Evolutionary conservation across 2,797 vertebrate genomes (phyloP), one percentile per base, ranked within the genome.

Genomic region (Glyptemys insculpta): DNA sequence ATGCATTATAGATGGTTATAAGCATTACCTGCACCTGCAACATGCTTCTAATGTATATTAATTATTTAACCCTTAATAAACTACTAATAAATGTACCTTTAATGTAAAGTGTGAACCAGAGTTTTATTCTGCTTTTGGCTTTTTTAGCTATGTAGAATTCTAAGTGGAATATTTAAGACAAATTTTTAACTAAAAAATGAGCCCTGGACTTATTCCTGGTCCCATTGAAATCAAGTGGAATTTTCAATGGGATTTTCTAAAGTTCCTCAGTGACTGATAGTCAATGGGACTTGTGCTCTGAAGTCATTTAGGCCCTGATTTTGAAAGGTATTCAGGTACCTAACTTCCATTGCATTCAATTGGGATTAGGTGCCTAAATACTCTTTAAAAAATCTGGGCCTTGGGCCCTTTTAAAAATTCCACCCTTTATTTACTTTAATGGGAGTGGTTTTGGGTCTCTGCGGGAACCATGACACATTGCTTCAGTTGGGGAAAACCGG

Each of bases 401-500:
- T 41, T 72, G 25, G 8, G 25, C 74, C 88, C 59, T 87, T 85
- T 74, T 68, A 59, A 90, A 93, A 93, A 79, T 41, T 8, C 54
- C 34, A 47, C 44, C 15, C 53, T 78, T 83, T 88, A 0, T 94
- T 90, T 87, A 56, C 16, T 72, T 89, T 0, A 8, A 54, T 82
- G 79, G 57, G 53, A 94, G 21, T 72, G 86, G 89, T 14, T 72
- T 80, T 53, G 7, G 54, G 19, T 88, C 56, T 91, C 1, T 82
- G 90, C 84, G 81, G 94, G 91, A 74, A 50, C 57, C 90, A 92
- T 83, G 57, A 12, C 91, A 53, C 41, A 91, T 86, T 95, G 89
- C 29, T 25, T 93, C 92, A 94, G 80, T 29, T 34, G 50, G 23
- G 76, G 81, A 96, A 96, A 97, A 94, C 53, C 7, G 88, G 88